Percentiles rank a stretch among this genome's conserved stretches.
Conservation (phyloP, 2,797 vertebrate species). For the Gouania willdenowi region DNA sequence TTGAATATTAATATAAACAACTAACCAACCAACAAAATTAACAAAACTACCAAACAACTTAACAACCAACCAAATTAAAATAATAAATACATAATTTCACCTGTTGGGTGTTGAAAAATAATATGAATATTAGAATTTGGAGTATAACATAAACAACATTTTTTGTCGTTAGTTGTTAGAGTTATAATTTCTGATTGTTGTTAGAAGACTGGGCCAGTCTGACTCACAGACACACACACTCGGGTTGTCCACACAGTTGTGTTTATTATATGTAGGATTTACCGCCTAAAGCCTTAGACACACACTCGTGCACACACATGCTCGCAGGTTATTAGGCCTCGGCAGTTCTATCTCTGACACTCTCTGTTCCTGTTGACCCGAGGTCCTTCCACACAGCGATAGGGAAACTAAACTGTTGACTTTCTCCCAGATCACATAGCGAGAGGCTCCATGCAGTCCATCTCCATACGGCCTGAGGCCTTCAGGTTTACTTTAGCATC, state of each 20-base stretch:
- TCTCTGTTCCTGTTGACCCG: constrained; percentile 60
- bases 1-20: too few relatives aligned
- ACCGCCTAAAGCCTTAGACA: constrained; percentile 55
- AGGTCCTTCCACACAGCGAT: constrained; percentile 62
- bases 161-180: too few relatives aligned
- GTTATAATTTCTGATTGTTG: too few relatives aligned
- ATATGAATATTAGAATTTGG: too few relatives aligned
- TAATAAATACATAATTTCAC: too few relatives aligned
- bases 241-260: constrained; percentile 40
- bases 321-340: constrained; percentile 45
- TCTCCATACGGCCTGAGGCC: constrained; percentile 50
- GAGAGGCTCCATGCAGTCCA: constrained; percentile 50
- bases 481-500: constrained; percentile 36
- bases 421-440: constrained; percentile 66
- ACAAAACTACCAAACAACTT: too few relatives aligned
- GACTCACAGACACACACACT: too few relatives aligned
- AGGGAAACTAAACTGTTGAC: constrained; percentile 72
- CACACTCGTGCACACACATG: constrained; percentile 33
- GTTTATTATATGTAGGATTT: constrained; percentile 57
- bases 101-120: too few relatives aligned
- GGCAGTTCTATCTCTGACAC: constrained; percentile 44
- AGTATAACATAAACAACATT: too few relatives aligned
- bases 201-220: too few relatives aligned
- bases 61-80: too few relatives aligned
- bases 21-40: too few relatives aligned